These are phyloP conservation scores for Charaxes varanes DNA, from an alignment of 1,140 invertebrate genomes.

Conservation along the genomic window DNA sequence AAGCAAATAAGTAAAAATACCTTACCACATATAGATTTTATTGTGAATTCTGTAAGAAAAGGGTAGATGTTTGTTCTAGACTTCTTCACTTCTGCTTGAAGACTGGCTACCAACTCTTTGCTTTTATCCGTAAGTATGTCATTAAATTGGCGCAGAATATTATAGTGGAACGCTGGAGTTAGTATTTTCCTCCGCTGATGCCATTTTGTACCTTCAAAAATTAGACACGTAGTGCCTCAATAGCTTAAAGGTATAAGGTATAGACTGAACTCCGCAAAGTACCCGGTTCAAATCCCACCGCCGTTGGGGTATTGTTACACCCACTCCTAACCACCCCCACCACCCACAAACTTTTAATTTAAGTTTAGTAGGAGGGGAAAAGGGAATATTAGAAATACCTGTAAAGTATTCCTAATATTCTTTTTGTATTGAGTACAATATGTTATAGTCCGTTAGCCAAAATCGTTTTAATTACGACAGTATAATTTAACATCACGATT, in stretches of 20 bases:
- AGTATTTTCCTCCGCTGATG: slow-evolving; percentile 2
- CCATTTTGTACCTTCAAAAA: slow-evolving; percentile 1
- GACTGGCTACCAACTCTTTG: not conserved
- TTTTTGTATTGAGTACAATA: too few species aligned
- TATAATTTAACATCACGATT: too few species aligned
- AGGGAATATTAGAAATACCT: too few species aligned
- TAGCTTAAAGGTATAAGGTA: not conserved
- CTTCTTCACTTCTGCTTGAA: not conserved
- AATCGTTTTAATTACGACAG: too few species aligned
- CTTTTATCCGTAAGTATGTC: not conserved
- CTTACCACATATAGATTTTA: slow-evolving; percentile 3
- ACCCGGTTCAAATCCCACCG: too few species aligned
- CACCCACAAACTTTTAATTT: too few species aligned
- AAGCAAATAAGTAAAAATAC: not conserved
- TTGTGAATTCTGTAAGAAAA: not conserved
- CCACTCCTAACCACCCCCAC: too few species aligned
- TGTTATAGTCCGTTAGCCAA: too few species aligned
- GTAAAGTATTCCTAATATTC: too few species aligned
- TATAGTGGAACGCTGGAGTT: slow-evolving; percentile 1
- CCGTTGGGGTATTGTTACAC: too few species aligned
- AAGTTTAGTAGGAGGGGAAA: too few species aligned
- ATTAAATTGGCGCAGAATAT: not conserved
- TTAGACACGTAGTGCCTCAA: not conserved
- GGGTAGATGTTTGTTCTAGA: not conserved
- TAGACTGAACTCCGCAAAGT: too few species aligned